Evolutionary conservation across 2,888 invertebrate species (phyloP).

Genomic region (Actias luna): DNA sequence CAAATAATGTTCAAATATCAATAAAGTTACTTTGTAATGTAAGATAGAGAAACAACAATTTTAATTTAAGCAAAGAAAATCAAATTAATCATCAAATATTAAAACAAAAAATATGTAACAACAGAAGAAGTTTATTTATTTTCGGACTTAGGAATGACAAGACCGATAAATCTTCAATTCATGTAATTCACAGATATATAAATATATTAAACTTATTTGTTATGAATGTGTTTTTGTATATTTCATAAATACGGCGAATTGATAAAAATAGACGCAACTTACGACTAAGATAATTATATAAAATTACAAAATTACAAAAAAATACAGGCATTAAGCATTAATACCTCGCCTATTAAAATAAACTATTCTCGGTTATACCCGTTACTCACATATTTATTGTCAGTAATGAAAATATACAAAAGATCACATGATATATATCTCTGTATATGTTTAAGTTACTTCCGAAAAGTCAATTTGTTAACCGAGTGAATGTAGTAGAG

Average conservation of each 20-base stretch:
- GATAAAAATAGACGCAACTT: not conserved
- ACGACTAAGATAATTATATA: not conserved
- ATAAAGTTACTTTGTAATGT: no score
- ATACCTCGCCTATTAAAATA: not conserved
- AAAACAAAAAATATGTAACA: no score
- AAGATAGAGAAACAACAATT: no score
- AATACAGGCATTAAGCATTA: not conserved
- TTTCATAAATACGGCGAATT: not conserved
- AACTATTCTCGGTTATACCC: not conserved
- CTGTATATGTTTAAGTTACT: constrained; percentile 25
- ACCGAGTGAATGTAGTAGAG: constrained; percentile 55
- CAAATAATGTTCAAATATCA: no score
- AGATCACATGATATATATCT: not conserved
- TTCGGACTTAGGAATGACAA: no score
- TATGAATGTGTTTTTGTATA: not conserved
- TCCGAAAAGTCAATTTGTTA: constrained; percentile 34
- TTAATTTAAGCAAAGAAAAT: no score
- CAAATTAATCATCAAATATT: no score
- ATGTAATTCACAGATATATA: no score
- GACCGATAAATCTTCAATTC: no score
- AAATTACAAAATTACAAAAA: not conserved
- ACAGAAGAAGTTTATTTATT: no score
- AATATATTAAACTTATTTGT: not conserved
- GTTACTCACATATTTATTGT: not conserved
- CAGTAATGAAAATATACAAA: not conserved